phyloP scores from a whole-genome alignment of 1,140 invertebrate species.

The Eubasilissa regina region DNA sequence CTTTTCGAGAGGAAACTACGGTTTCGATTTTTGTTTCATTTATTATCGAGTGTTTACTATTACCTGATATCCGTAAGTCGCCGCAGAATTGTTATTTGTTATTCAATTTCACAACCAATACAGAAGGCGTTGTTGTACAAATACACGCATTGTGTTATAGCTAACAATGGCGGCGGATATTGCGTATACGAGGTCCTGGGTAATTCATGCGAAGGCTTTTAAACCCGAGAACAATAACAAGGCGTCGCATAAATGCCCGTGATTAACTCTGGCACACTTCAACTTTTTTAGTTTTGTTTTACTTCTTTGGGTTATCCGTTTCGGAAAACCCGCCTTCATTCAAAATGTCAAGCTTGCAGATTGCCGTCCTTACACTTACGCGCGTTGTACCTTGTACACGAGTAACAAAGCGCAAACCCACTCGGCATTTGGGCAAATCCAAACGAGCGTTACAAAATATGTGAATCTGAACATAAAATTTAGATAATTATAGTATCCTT shows the following conservation, averaged over 20 bases:
- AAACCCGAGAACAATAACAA: neutral
- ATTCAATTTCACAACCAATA: conserved; percentile 29
- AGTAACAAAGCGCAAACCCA: too few species aligned
- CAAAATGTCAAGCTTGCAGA: too few species aligned
- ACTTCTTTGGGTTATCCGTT: too few species aligned
- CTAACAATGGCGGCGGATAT: conserved; percentile 32
- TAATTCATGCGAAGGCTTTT: neutral
- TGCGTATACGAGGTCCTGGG: neutral
- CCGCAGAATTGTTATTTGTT: conserved; percentile 40
- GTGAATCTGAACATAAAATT: too few species aligned
- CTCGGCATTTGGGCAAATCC: too few species aligned
- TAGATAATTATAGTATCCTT: too few species aligned
- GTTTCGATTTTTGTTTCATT: neutral
- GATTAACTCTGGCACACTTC: too few species aligned
- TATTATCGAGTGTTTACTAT: conserved; percentile 37
- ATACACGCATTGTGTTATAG: conserved; percentile 23
- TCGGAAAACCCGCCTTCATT: too few species aligned
- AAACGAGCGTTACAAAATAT: too few species aligned
- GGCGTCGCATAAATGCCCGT: neutral
- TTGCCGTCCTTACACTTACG: too few species aligned
- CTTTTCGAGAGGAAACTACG: neutral
- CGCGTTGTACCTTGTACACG: too few species aligned
- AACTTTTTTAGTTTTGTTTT: too few species aligned
- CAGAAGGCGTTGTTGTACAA: conserved; percentile 30
- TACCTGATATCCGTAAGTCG: conserved; percentile 10